phyloP scores from a whole-genome alignment of 2,113 vertebrate genomes.

The Pycnonotus jocosus region DNA sequence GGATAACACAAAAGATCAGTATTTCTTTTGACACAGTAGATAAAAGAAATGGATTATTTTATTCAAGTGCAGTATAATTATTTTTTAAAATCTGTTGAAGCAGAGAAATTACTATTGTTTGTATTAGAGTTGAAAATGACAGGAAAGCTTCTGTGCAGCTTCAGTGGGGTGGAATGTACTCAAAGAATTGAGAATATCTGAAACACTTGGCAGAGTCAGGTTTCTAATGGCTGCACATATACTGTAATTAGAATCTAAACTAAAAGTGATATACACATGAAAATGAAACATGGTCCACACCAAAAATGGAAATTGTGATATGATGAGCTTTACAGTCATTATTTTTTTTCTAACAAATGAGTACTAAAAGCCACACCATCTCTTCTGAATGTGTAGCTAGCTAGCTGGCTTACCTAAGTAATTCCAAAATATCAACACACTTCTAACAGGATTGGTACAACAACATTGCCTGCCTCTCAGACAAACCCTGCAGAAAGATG shows the following conservation, averaged over 20 bases:
- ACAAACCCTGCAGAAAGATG: background rate
- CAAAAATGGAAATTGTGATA: background rate
- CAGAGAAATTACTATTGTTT: slow-evolving; percentile 25
- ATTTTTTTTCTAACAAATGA: background rate
- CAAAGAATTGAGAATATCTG: background rate
- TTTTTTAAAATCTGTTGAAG: slow-evolving; percentile 5
- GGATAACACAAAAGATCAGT: background rate
- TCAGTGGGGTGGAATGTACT: background rate
- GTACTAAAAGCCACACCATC: background rate
- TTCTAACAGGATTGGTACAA: background rate
- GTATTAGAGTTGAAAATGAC: background rate
- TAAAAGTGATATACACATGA: background rate
- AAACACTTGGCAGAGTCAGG: background rate
- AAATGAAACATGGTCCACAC: background rate
- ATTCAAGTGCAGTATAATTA: background rate
- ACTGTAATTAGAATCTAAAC: background rate
- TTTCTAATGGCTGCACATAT: background rate
- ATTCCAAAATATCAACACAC: background rate
- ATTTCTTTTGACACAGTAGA: background rate
- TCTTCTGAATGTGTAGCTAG: background rate
- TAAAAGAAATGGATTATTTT: background rate
- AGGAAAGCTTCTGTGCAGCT: background rate
- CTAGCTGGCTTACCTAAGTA: background rate
- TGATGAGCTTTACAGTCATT: background rate
- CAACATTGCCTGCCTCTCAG: background rate